Evolutionary conservation across 2,888 invertebrate genomes (phyloP), one percentile per base, ranked within the genome.

Genomic region (Netelia inedita): DNA sequence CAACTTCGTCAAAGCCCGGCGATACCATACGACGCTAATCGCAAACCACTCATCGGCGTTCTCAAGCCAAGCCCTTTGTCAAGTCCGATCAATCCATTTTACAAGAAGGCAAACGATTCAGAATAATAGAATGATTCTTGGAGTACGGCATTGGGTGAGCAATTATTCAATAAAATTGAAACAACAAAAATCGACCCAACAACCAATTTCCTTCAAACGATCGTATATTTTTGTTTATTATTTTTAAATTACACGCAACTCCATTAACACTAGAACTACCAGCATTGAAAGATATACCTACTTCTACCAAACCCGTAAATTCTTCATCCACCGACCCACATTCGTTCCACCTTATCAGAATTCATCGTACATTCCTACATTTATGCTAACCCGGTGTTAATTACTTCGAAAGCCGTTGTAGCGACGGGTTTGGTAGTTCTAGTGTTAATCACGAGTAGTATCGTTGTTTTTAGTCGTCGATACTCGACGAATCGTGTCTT

Each of bases 71-170:
- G 95, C 68, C 95, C 95, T 0, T 94, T 96, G 1, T 95, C 96
- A 0, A 96, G 96, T 0, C 97, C 97, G 0, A 96, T 97, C 0
- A 96, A 97, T 93, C 97, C 97, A 0, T 97, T 97, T 93, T 96
- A 96, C 89, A 96, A 95, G 89, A 95, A 94, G 72, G 75, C 78
- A 35, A 83, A 82, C 74, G 41, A 63, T 53, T 73, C 11, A 28
- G 6, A 66, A 61, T 53, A 14, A 21, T 19, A 35, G 43, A 11
- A 23, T 50, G 53, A 19, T 23, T 53, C 53, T 19, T 21, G 63
- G 14, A 65, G 53, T 23, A 23, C n/a, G 0, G 16, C 8, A 41
- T 1, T 9, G 63, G 19, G 57, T 55, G 57, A 53, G 16, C 35
- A 14, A 43, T 53, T 72, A 41, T 55, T 21, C 21, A 72, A 55